Percentiles rank a stretch among this genome's conserved stretches.
Evolutionary conservation across 1,140 invertebrate genomes (phyloP).

Genomic region (Pseudoatta argentina): DNA sequence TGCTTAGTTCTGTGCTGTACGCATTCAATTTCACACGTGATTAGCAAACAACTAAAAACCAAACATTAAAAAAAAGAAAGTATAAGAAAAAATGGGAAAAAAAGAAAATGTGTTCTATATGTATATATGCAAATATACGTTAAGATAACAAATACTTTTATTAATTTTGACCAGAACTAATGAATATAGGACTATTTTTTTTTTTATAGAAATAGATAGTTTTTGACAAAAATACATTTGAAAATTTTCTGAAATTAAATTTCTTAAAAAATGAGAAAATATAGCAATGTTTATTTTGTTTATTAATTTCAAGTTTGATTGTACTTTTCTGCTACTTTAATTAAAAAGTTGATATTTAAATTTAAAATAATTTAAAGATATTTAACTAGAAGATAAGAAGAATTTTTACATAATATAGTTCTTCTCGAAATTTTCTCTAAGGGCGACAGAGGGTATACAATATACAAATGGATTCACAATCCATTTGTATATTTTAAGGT

Average conservation of each 20-base stretch:
- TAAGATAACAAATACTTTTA: neutral
- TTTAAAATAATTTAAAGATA: neutral
- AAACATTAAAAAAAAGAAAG: neutral
- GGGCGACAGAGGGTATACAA: too few relatives aligned
- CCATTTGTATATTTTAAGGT: too few relatives aligned
- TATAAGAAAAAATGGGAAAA: neutral
- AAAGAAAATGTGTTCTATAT: neutral
- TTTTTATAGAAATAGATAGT: neutral
- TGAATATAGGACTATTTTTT: neutral
- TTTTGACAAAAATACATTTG: neutral
- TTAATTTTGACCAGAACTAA: neutral
- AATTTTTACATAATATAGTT: neutral
- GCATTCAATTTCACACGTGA: neutral
- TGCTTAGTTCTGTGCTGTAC: neutral
- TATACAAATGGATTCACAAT: too few relatives aligned
- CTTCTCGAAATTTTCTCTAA: neutral
- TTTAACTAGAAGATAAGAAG: too few relatives aligned
- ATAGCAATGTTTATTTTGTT: neutral
- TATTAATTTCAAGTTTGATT: neutral
- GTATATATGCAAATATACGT: neutral
- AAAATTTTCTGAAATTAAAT: constrained; percentile 9
- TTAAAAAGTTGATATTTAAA: neutral
- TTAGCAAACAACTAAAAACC: constrained; percentile 8
- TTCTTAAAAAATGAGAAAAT: neutral
- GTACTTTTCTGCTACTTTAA: neutral